Evolutionary conservation across 2,888 invertebrate genomes (phyloP).

Genomic region (Aquatica leii): DNA sequence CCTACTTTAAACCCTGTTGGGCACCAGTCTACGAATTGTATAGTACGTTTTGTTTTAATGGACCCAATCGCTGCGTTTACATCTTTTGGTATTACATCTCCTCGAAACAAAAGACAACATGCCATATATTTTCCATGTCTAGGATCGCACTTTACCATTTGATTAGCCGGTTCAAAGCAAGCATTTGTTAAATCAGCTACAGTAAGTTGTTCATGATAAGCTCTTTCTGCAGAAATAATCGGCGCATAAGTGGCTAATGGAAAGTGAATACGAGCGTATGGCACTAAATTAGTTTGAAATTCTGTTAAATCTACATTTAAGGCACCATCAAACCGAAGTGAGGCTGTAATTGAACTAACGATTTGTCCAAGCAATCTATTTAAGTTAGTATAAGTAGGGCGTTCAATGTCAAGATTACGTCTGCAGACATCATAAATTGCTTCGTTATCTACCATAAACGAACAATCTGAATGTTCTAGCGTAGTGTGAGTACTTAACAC

Average conservation of each 20-base stretch:
- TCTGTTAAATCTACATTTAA: constrained; percentile 59
- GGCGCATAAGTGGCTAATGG: constrained; percentile 67
- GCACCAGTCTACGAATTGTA: constrained; percentile 44
- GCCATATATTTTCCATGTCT: constrained; percentile 65
- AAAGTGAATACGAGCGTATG: constrained; percentile 70
- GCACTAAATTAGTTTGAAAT: constrained; percentile 64
- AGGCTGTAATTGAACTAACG: constrained; percentile 69
- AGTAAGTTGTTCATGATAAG: constrained; percentile 63
- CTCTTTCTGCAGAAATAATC: constrained; percentile 56
- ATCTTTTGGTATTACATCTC: constrained; percentile 60
- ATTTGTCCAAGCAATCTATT: constrained; percentile 68
- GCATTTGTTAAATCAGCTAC: constrained; percentile 68
- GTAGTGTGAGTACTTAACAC: constrained; percentile 71
- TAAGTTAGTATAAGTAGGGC: constrained; percentile 71
- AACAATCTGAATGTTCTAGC: constrained; percentile 68
- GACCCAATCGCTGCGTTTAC: constrained; percentile 66
- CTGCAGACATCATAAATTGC: constrained; percentile 60
- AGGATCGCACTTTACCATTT: constrained; percentile 61
- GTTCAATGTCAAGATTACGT: constrained; percentile 60
- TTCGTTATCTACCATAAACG: constrained; percentile 65
- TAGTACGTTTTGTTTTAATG: constrained; percentile 66
- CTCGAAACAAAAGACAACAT: constrained; percentile 64
- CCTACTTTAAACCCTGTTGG: too few species aligned
- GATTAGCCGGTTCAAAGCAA: constrained; percentile 65
- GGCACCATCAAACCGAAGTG: constrained; percentile 68